Evolutionary conservation across 1,140 invertebrate genomes (phyloP), one percentile per base, ranked within the genome.

Genomic region (Drosophila nannoptera): DNA sequence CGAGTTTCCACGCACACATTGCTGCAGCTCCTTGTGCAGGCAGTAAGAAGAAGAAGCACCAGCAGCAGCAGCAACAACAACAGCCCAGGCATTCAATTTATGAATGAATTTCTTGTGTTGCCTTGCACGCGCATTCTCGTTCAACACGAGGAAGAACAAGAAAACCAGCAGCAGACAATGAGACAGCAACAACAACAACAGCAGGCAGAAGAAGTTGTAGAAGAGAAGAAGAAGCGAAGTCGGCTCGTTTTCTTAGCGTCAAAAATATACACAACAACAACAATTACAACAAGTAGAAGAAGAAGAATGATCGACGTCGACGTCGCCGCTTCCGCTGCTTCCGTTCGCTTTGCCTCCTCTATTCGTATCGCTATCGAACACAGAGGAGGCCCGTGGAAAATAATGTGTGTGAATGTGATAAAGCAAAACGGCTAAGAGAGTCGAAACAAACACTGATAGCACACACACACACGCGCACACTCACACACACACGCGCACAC

Each of bases 61-160:
- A 70, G 61, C 62, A 46, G 14, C 7, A 52, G 29, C 50, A 55
- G 14, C 33, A 49, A 56, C 52, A 29, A 31, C 50, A 32, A 52
- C 14, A n/a, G n/a, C n/a, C n/a, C n/a, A n/a, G 38, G 53, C 59
- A 56, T 42, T 74, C 52, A 78, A 82, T 88, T 88, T 88, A 88
- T 88, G 86, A 88, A 88, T 88, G 86, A 88, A 88, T 88, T 88
- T 88, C 77, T 88, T 73, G 54, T 82, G 78, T 88, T 88, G 86
- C 86, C 69, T 88, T 72, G 69, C 86, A 88, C 86, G 73, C 70
- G 77, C 75, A 67, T 81, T 86, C 81, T 75, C 31, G 45, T 46
- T 43, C 35, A 9, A 42, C 4, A 40, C 29, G 40, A 68, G 61
- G 67, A 59, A 40, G 31, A 49, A 68, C 74, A 54, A 73, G 67